Percentiles rank a stretch among this genome's conserved stretches.
Evolutionary conservation across 2,888 invertebrate genomes (phyloP).

Genomic region (Idaea straminata): DNA sequence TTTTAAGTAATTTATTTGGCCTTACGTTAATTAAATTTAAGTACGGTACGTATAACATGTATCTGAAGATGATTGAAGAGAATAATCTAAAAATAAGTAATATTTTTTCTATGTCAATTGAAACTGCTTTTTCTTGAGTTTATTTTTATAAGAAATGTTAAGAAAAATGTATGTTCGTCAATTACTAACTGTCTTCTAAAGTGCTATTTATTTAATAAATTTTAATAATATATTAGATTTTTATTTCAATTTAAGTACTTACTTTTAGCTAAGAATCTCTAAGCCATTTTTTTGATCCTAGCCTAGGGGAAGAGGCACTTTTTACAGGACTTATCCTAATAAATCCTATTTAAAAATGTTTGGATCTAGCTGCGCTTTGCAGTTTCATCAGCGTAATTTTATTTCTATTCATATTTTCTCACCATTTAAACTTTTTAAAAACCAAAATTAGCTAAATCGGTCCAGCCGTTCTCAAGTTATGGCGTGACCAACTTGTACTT

Average conservation of each 20-base stretch:
- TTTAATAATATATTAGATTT: slow-evolving; percentile 3
- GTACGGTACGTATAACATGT: neutral
- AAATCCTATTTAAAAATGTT: too few relatives aligned
- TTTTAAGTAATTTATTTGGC: slow-evolving; percentile 1
- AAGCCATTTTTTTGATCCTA: neutral
- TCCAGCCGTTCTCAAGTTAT: too few relatives aligned
- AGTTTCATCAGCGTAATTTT: too few relatives aligned
- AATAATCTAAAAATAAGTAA: slow-evolving; percentile 4
- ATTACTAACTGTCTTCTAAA: slow-evolving; percentile 14
- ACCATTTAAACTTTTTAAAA: too few relatives aligned
- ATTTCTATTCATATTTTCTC: too few relatives aligned
- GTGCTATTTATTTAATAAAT: slow-evolving; percentile 12
- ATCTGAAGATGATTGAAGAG: slow-evolving; percentile 3
- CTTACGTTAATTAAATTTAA: neutral
- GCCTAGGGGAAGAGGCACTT: too few relatives aligned
- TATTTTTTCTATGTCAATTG: slow-evolving; percentile 32
- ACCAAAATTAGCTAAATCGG: too few relatives aligned
- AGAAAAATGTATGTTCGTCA: slow-evolving; percentile 64
- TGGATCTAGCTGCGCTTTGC: too few relatives aligned
- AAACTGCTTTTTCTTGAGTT: slow-evolving; percentile 69
- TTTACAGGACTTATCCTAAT: too few relatives aligned
- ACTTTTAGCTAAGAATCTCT: neutral
- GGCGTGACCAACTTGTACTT: too few relatives aligned
- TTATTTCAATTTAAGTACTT: neutral
- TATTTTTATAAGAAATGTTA: slow-evolving; percentile 57